Evolutionary conservation across 2,888 invertebrate species (phyloP).

Genomic region (Plemyria rubiginata): DNA sequence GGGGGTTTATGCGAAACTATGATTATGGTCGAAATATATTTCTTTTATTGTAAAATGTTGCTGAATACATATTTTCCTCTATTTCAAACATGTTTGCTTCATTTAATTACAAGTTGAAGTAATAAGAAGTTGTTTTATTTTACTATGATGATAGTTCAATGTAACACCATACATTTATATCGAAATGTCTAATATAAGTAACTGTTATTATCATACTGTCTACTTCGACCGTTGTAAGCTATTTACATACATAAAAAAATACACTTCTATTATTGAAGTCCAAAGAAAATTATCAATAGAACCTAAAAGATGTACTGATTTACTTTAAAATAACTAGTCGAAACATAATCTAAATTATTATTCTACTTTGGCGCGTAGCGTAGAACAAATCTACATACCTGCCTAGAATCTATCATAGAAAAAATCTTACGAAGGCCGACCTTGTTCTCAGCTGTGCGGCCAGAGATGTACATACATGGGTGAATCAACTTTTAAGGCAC

Average conservation of each 20-base stretch:
- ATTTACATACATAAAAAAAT: slow-evolving; percentile 17
- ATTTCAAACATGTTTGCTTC: slow-evolving; percentile 34
- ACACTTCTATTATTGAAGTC: slow-evolving; percentile 1
- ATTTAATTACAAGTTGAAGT: slow-evolving; percentile 18
- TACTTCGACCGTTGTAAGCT: slow-evolving; percentile 8
- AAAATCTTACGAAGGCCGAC: too few relatives aligned
- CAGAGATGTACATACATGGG: too few relatives aligned
- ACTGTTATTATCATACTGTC: neutral
- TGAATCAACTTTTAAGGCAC: too few relatives aligned
- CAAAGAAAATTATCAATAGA: slow-evolving; percentile 7
- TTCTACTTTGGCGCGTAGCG: slow-evolving; percentile 5
- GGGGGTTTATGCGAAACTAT: slow-evolving; percentile 41
- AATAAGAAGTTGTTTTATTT: neutral
- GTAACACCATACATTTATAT: slow-evolving; percentile 4
- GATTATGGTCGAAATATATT: slow-evolving; percentile 55
- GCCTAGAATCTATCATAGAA: neutral
- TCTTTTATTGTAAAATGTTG: slow-evolving; percentile 69
- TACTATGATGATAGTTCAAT: slow-evolving; percentile 13
- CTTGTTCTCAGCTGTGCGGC: too few relatives aligned
- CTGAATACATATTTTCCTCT: slow-evolving; percentile 56
- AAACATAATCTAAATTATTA: neutral
- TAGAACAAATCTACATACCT: neutral
- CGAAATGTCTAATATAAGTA: neutral
- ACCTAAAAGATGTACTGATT: slow-evolving; percentile 1
- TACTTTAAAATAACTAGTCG: neutral